These are phyloP conservation scores for Eristalis tenax DNA, from an alignment of 2,888 invertebrate species.

Conservation along the genomic window DNA sequence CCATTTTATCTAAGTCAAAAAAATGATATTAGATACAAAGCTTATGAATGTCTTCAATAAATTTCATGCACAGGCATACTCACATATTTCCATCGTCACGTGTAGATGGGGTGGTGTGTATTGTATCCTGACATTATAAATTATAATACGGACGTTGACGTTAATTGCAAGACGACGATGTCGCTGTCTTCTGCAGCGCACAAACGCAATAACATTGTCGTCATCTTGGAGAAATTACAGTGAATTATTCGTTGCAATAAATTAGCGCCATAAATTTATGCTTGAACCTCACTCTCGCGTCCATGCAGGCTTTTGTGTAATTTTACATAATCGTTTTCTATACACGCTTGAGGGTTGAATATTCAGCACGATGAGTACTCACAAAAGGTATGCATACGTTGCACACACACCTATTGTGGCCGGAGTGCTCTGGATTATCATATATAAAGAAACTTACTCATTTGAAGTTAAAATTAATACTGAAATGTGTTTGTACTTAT, in stretches of 20 bases:
- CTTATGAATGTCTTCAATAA: conserved; percentile 50
- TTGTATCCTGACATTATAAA: conserved; percentile 60
- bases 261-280: conserved; percentile 78
- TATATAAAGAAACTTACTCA: not conserved
- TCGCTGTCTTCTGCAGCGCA: conserved; percentile 47
- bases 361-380: not conserved
- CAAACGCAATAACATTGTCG: conserved; percentile 31
- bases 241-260: conserved; percentile 77
- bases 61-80: conserved; percentile 29
- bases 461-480: not conserved
- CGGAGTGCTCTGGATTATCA: not conserved
- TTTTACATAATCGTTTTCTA: conserved; percentile 26
- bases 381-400: not conserved
- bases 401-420: not conserved
- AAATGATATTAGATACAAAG: conserved; percentile 4
- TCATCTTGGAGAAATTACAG: conserved; percentile 72
- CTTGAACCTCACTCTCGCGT: conserved; percentile 71
- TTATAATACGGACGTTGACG: conserved; percentile 73
- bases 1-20: conserved; percentile 1
- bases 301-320: conserved; percentile 21
- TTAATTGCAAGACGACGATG: conserved; percentile 72
- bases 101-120: conserved; percentile 2
- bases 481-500: not conserved
- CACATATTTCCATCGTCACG: not conserved
- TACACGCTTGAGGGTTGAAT: conserved; percentile 3